phyloP scores from a whole-genome alignment of 2,113 vertebrate species.

The Hyperopisus bebe region DNA sequence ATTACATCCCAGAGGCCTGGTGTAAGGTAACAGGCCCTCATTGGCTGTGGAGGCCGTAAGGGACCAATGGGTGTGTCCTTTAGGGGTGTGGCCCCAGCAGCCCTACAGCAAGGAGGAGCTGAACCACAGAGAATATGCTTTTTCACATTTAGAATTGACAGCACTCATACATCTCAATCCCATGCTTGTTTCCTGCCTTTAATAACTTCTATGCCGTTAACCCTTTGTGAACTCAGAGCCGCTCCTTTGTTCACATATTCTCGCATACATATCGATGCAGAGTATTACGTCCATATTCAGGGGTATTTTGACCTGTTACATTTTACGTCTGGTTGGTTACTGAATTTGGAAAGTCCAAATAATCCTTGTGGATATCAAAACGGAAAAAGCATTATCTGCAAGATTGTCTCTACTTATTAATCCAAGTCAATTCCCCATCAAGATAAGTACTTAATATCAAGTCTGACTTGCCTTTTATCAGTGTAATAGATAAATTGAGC shows the following conservation, averaged over 20 bases:
- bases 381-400: neutral
- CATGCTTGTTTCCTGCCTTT: neutral
- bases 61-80: neutral
- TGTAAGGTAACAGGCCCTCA: neutral
- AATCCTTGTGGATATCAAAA: neutral
- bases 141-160: neutral
- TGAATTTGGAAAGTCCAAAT: neutral
- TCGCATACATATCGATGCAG: neutral
- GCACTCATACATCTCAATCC: neutral
- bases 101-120: neutral
- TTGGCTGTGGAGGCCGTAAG: neutral
- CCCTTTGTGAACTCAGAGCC: conserved; percentile 1
- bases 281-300: neutral
- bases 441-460: neutral
- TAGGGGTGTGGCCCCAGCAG: neutral
- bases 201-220: neutral
- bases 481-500: neutral
- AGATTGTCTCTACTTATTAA: neutral
- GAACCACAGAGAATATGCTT: neutral
- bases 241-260: neutral
- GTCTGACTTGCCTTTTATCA: neutral
- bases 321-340: neutral
- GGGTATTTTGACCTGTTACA: neutral
- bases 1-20: neutral
- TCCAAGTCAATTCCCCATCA: neutral